phyloP scores from a whole-genome alignment of 2,113 vertebrate genomes.

The Zingel zingel region DNA sequence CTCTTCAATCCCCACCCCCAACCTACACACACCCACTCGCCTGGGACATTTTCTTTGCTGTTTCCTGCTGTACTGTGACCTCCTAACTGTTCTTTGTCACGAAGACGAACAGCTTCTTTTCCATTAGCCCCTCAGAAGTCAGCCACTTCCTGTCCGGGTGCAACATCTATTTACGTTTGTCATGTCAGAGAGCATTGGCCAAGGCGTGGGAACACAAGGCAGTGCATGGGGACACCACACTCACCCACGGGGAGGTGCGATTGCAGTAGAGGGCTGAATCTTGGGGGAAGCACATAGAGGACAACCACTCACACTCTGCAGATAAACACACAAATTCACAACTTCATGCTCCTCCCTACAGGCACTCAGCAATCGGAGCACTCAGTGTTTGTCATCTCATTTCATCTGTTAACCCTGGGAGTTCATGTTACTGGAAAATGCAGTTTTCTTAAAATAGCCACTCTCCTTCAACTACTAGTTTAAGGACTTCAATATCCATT shows the following conservation, averaged over 20 bases:
- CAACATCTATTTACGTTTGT: conserved; percentile 77
- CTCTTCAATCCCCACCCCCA: conserved; percentile 3
- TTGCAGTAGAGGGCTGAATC: conserved; percentile 45
- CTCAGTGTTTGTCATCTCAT: conserved; percentile 64
- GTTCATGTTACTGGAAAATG: conserved; percentile 38
- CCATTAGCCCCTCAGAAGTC: conserved; percentile 66
- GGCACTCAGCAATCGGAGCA: conserved; percentile 53
- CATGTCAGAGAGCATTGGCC: conserved; percentile 72
- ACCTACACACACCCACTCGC: conserved; percentile 11
- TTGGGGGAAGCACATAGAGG: conserved; percentile 57
- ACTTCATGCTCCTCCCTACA: conserved; percentile 49
- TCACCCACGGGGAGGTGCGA: conserved; percentile 48
- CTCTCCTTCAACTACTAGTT: conserved; percentile 21
- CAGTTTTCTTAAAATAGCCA: conserved; percentile 9
- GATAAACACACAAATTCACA: conserved; percentile 52
- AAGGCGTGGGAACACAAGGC: conserved; percentile 80
- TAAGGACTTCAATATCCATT: conserved; percentile 6
- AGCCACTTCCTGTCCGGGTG: conserved; percentile 75
- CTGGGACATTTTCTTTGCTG: conserved; percentile 26
- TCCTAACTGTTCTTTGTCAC: conserved; percentile 55
- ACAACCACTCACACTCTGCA: conserved; percentile 44
- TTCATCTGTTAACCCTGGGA: conserved; percentile 60
- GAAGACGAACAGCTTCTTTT: conserved; percentile 60
- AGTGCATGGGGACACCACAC: conserved; percentile 52
- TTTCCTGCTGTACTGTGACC: conserved; percentile 60